Evolutionary conservation across 2,888 invertebrate species (phyloP).

Genomic region (Tupiocoris notatus): DNA sequence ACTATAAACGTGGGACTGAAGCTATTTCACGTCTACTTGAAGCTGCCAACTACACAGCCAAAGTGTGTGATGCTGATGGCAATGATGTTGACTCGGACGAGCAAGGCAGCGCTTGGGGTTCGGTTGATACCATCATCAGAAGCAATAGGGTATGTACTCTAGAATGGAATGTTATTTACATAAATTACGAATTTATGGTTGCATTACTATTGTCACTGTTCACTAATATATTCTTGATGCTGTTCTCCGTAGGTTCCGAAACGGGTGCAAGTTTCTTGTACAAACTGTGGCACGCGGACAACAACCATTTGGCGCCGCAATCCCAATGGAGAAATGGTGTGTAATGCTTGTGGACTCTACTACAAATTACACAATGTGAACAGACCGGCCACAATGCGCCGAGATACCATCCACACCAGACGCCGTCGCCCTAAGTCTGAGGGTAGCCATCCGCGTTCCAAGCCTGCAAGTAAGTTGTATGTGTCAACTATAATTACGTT

Average conservation of each 20-base stretch:
- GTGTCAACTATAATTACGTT: no score
- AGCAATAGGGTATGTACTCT: constrained; percentile 38
- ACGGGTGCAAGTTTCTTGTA: constrained; percentile 84
- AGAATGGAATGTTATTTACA: no score
- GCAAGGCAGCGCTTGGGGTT: constrained; percentile 32
- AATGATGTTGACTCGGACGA: constrained; percentile 31
- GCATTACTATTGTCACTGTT: no score
- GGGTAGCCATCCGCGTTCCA: constrained; percentile 47
- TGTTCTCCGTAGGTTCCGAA: constrained; percentile 54
- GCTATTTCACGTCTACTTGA: constrained; percentile 51
- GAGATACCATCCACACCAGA: constrained; percentile 93
- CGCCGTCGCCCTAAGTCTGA: constrained; percentile 80
- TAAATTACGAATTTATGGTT: no score
- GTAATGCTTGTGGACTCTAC: constrained; percentile 97
- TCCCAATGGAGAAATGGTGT: constrained; percentile 95
- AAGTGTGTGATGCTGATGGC: constrained; percentile 17
- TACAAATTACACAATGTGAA: constrained; percentile 94
- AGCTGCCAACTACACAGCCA: constrained; percentile 49
- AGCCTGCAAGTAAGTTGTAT: constrained; percentile 41
- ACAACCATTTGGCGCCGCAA: constrained; percentile 98
- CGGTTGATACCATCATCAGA: constrained; percentile 35
- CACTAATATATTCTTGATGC: no score
- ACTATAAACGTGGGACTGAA: constrained; percentile 33
- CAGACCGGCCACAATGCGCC: constrained; percentile 90
- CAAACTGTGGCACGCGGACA: constrained; percentile 95